Percentiles rank a stretch among this genome's conserved stretches.
Conservation (phyloP, 2,797 vertebrate genomes). For the Balearica regulorum region DNA sequence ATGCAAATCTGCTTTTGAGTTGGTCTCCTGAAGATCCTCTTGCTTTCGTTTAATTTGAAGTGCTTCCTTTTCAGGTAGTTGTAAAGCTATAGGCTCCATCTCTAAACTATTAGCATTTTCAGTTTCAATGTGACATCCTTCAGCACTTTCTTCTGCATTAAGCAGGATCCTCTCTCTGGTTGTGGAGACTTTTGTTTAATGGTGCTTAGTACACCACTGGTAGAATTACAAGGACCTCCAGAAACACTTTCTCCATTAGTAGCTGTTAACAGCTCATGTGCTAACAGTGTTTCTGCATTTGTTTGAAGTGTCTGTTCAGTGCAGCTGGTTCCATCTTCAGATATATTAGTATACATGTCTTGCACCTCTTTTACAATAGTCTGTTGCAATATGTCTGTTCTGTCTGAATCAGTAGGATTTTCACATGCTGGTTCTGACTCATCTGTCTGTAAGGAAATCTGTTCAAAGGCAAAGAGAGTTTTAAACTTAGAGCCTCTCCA, state of each 20-base stretch:
- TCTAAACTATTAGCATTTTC: neutral
- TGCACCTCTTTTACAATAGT: neutral
- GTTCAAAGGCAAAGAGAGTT: neutral
- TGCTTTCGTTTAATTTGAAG: neutral
- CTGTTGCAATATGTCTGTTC: slow-evolving; percentile 24
- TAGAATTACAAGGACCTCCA: neutral
- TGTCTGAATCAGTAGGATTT: slow-evolving; percentile 51
- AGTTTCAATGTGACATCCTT: neutral
- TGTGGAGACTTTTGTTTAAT: neutral
- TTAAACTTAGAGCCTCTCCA: neutral
- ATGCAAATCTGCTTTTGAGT: slow-evolving; percentile 9
- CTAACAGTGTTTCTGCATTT: neutral
- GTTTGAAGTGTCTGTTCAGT: neutral
- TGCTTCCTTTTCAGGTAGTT: neutral
- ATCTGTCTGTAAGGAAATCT: slow-evolving; percentile 17
- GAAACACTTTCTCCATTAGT: neutral
- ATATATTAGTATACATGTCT: neutral
- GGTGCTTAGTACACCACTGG: neutral
- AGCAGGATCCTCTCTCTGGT: neutral
- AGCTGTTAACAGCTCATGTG: neutral
- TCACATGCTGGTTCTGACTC: neutral
- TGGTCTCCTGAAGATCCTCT: neutral
- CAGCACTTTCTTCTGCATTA: neutral
- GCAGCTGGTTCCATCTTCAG: neutral
- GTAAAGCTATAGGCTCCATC: neutral